Conservation (phyloP, 2,797 vertebrate genomes). For the Acridotheres tristis region DNA sequence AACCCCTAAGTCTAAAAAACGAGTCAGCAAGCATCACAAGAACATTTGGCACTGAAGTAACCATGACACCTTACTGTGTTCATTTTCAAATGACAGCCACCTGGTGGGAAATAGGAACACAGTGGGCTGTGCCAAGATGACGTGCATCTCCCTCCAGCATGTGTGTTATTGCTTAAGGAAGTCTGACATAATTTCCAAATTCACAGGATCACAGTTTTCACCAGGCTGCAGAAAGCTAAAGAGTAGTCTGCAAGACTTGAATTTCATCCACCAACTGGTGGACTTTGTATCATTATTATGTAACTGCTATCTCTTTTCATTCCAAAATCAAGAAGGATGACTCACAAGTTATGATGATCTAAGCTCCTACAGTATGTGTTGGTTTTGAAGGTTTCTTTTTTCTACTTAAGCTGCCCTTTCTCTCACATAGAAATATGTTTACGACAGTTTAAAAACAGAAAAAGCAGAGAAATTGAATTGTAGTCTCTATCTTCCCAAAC, state of each 20-base stretch:
- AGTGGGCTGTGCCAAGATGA: neutral
- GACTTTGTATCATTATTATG: neutral
- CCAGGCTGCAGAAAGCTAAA: neutral
- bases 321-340: neutral
- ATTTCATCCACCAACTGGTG: neutral
- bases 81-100: neutral
- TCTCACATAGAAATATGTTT: rapidly evolving
- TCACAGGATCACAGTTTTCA: neutral
- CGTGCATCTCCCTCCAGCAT: neutral
- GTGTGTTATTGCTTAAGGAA: neutral
- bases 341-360: neutral
- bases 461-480: neutral
- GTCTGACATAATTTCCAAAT: neutral
- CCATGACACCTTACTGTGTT: neutral
- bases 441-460: neutral
- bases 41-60: neutral
- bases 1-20: neutral
- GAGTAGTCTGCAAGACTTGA: neutral
- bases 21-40: neutral
- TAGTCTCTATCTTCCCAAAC: neutral
- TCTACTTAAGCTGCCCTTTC: neutral
- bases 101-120: neutral
- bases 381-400: neutral
- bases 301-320: neutral
- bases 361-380: neutral